Evolutionary conservation across 2,888 invertebrate genomes (phyloP).

Genomic region (Hyalella azteca): DNA sequence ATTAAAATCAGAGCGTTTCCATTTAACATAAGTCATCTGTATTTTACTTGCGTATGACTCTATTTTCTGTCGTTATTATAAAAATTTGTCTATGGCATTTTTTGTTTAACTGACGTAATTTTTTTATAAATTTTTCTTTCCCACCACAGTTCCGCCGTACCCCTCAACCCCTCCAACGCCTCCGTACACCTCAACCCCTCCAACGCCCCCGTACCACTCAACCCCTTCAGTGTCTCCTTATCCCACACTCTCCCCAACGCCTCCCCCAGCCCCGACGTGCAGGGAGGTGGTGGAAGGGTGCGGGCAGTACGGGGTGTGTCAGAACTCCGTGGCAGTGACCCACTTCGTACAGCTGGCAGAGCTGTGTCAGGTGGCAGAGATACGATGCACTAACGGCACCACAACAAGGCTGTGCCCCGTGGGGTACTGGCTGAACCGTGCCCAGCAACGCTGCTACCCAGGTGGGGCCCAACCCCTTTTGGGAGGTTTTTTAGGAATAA

Average conservation of each 20-base stretch:
- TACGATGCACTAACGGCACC: neutral
- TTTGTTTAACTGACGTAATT: too few relatives aligned
- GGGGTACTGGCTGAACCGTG: neutral
- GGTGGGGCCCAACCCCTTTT: too few relatives aligned
- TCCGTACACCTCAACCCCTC: neutral
- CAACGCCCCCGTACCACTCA: neutral
- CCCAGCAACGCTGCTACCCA: neutral
- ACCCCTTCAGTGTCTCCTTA: neutral
- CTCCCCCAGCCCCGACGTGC: neutral
- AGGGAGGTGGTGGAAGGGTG: neutral
- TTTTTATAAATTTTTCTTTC: too few relatives aligned
- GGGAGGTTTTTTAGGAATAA: too few relatives aligned
- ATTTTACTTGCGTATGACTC: too few relatives aligned
- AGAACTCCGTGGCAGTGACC: neutral
- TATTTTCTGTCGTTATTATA: too few relatives aligned
- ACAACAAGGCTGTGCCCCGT: neutral
- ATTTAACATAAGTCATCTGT: too few relatives aligned
- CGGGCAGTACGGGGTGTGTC: neutral
- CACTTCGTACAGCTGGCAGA: neutral
- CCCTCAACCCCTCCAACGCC: neutral
- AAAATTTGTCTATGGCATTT: too few relatives aligned
- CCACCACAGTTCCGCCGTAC: neutral
- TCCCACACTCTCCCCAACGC: neutral
- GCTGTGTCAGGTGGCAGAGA: neutral
- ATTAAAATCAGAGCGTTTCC: too few relatives aligned